Base-by-base conservation (phyloP, 2,888 invertebrate genomes). In the Lottia gigantea region DNA sequence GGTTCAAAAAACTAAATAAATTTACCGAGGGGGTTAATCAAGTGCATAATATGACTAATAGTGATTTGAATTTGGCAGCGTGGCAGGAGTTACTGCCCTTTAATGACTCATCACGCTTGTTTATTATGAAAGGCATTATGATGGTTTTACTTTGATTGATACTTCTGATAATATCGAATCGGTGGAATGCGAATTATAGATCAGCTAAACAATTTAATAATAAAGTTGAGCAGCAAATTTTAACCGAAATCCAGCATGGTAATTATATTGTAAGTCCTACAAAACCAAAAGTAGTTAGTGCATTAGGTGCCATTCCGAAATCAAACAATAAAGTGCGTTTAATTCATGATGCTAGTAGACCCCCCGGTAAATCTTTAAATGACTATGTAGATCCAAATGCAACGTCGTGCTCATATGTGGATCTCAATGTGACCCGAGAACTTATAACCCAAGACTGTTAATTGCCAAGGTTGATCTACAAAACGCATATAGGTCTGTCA, bases 341-440 rank as follows among this genome's bases (percentile, higher is more conserved):
- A 14, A 62, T 62, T 3, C 23, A 62, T 23, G 62, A 62, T 31
- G 62, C 62, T 4, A 62, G 62, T 62, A 16, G 16, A 62, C 62
- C 62, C 15, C 26, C 23, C 2, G 16, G 12, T 31, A n/a, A 2
- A n/a, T 16, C n/a, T 62, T 62, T 62, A 31, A 62, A 62, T 23
- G 62, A 16, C 16, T n/a, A 62, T n/a, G 62, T 62, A 8, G 62
- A 62, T 31, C 7, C 19, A 15, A 23, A 25, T 62, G 4, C 62
- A 31, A 31, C 15, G 16, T 31, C 19, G n/a, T n/a, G n/a, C n/a
- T n/a, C n/a, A n/a, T n/a, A n/a, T n/a, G n/a, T n/a, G n/a, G n/a
- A n/a, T n/a, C n/a, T n/a, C n/a, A n/a, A n/a, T n/a, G n/a, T n/a
- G n/a, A n/a, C n/a, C n/a, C n/a, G n/a, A n/a, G n/a, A n/a, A n/a